A percentile compares a stretch with the other conserved stretches of the same genome.
Evolutionary conservation across 1,140 invertebrate species (phyloP).

Genomic region (Calycopis cecrops): DNA sequence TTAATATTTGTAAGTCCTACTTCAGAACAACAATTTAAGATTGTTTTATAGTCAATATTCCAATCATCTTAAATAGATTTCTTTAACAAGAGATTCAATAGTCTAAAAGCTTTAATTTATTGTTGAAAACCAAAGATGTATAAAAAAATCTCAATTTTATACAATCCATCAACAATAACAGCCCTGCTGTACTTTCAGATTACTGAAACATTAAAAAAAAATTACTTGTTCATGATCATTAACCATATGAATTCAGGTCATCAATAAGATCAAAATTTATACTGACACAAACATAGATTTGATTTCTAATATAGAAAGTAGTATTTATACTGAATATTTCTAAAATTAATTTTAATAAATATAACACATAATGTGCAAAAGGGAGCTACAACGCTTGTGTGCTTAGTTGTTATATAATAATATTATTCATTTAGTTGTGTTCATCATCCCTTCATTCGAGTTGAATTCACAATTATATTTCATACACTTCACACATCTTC

Average conservation of each 20-base stretch:
- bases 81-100: background rate
- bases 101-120: background rate
- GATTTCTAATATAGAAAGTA: background rate
- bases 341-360: constrained; percentile 7
- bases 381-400: constrained; percentile 1
- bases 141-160: background rate
- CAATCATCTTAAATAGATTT: too few relatives aligned
- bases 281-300: background rate
- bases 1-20: too few relatives aligned
- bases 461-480: constrained; percentile 7
- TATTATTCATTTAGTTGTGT: constrained; percentile 4
- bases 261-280: background rate
- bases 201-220: background rate
- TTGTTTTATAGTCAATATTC: too few relatives aligned
- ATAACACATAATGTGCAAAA: constrained; percentile 10
- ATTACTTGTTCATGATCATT: background rate
- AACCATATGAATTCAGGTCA: background rate
- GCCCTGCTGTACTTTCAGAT: constrained; percentile 1
- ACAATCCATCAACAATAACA: background rate
- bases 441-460: background rate
- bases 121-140: background rate
- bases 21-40: too few relatives aligned
- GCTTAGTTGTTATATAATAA: constrained; percentile 5
- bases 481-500: constrained; percentile 3
- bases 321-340: background rate